Evolutionary conservation across 2,113 vertebrate species (phyloP).

Genomic region (Neogobius melanostomus): DNA sequence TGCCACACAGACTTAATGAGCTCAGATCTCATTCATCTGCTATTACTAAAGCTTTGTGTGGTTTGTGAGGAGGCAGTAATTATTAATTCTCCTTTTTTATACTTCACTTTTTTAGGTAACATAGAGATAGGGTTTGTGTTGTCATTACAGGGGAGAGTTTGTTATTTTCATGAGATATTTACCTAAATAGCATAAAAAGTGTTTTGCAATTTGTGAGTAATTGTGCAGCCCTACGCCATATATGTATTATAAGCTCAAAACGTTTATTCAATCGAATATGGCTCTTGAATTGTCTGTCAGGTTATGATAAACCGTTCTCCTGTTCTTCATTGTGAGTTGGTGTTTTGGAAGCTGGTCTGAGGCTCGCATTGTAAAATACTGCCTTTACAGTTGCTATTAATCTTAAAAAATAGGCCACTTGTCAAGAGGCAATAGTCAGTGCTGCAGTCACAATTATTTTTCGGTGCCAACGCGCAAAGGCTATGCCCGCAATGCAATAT

Average conservation of each 20-base stretch:
- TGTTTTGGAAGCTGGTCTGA: constrained; percentile 20
- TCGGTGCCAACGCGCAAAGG: constrained; percentile 7
- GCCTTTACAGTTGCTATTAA: constrained; percentile 2
- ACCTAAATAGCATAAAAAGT: too few species aligned
- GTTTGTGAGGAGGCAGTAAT: background rate
- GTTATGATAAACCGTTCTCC: constrained; percentile 32
- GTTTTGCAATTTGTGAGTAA: too few species aligned
- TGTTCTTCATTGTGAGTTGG: background rate
- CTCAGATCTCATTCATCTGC: constrained; percentile 15
- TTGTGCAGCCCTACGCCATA: too few species aligned
- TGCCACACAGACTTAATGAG: background rate
- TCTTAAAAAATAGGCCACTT: constrained; percentile 6
- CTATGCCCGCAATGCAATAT: constrained; percentile 9
- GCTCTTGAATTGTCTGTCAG: background rate
- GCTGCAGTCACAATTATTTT: constrained; percentile 1
- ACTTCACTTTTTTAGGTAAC: too few species aligned
- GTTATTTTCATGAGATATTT: too few species aligned
- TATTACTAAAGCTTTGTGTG: constrained; percentile 3
- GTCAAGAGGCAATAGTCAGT: background rate
- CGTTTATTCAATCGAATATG: too few species aligned
- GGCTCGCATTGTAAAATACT: background rate
- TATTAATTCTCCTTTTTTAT: background rate
- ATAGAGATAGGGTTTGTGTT: too few species aligned
- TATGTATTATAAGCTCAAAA: too few species aligned
- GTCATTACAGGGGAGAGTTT: too few species aligned